phyloP scores from a whole-genome alignment of 2,888 invertebrate genomes.

The Lymantria dispar region DNA sequence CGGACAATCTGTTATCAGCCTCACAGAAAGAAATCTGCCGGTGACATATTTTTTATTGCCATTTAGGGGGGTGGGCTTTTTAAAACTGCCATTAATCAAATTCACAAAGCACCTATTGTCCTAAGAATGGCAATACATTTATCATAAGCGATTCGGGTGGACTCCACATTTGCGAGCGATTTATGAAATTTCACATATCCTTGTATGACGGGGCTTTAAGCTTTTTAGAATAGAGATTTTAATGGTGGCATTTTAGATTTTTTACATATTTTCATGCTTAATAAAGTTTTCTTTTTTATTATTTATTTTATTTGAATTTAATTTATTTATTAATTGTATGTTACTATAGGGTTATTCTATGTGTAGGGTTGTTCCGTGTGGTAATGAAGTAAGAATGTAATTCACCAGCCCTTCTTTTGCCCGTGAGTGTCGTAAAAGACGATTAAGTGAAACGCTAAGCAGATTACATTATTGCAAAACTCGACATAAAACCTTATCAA shows the following conservation, averaged over 20 bases:
- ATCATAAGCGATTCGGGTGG: conserved; percentile 57
- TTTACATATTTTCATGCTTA: neutral
- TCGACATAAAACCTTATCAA: no score
- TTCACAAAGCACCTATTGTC: conserved; percentile 50
- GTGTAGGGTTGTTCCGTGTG: no score
- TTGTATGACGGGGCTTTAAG: conserved; percentile 9
- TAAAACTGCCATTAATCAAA: conserved; percentile 56
- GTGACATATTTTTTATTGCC: conserved; percentile 41
- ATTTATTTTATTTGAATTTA: no score
- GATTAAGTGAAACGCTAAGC: no score
- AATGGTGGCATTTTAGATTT: conserved; percentile 4
- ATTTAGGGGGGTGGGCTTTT: conserved; percentile 38
- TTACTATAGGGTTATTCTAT: no score
- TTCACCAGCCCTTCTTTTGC: no score
- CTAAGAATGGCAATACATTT: conserved; percentile 62
- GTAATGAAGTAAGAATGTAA: no score
- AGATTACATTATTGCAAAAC: no score
- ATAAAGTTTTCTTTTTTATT: no score
- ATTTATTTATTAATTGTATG: no score
- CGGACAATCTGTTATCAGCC: conserved; percentile 35
- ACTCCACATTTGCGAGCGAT: conserved; percentile 45
- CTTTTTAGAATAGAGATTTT: conserved; percentile 4
- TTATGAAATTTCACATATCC: conserved; percentile 62
- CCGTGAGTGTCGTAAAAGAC: no score
- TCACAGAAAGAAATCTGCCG: conserved; percentile 35